These are phyloP conservation scores for Chrysemys picta DNA, from an alignment of 2,113 vertebrate genomes.

Conservation along the genomic window DNA sequence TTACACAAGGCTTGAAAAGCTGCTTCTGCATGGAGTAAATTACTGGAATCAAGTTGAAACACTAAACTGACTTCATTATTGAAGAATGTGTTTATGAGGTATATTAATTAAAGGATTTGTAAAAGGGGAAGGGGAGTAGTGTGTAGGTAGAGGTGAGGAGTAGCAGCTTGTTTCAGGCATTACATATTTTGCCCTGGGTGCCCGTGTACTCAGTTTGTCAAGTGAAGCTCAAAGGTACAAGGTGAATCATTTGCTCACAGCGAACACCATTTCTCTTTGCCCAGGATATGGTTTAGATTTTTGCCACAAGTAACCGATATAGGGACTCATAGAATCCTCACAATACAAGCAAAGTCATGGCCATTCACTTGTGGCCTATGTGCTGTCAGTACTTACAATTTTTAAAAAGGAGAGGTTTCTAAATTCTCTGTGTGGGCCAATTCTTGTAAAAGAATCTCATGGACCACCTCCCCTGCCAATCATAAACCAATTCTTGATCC, in stretches of 20 bases:
- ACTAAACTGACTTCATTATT: not conserved
- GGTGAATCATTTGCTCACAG: conserved; percentile 24
- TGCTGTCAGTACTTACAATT: not conserved
- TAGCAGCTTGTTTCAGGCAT: conserved; percentile 19
- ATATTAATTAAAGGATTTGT: not conserved
- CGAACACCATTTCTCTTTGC: not conserved
- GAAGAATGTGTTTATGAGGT: conserved; percentile 14
- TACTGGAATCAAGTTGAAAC: not conserved
- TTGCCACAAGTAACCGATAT: not conserved
- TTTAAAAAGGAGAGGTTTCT: not conserved
- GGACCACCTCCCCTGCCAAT: not conserved
- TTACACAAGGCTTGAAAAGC: not conserved
- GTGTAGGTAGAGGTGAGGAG: conserved; percentile 46
- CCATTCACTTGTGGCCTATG: accelerated
- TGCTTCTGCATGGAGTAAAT: accelerated
- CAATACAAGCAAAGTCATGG: not conserved
- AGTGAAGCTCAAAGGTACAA: not conserved
- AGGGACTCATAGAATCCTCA: accelerated
- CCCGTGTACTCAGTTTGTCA: not conserved
- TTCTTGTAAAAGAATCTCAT: accelerated
- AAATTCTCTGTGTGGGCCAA: accelerated
- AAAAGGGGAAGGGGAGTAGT: not conserved
- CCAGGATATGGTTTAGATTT: not conserved
- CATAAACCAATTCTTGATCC: not conserved
- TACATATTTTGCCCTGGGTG: conserved; percentile 11